Evolutionary conservation across 2,888 invertebrate genomes (phyloP), one percentile per base, ranked within the genome.

Genomic region (Drosophila testacea): DNA sequence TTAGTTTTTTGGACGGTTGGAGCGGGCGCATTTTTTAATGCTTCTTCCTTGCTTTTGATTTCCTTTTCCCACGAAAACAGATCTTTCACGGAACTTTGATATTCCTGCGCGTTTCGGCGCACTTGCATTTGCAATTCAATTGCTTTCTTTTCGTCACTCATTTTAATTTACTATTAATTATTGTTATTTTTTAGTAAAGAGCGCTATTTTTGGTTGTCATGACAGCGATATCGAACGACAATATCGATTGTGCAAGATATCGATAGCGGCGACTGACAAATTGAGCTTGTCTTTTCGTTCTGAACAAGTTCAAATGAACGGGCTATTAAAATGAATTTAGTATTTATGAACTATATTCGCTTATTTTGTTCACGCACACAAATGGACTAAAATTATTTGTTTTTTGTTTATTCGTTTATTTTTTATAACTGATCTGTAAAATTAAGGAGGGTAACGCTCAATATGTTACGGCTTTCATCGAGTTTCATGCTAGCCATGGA

Each of bases 81-180:
- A 48, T 92, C 91, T 30, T 86, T 90, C 0, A 92, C 71, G 7
- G 86, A 79, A 42, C 66, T 90, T 47, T 88, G 87, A 16, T 90
- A 72, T 9, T 90, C 91, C 7, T 82, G 83, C 6, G 91, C 89
- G 54, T 90, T 91, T 36, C 87, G 84, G 51, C 92, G 89, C 81
- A 93, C 81, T 91, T 94, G 83, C 84, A 93, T 93, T 90, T 92
- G 93, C 39, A 90, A 48, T 62, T 91, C 87, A 28, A 90, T 71
- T n/a, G 89, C 79, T 60, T 89, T 89, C 13, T 86, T 72, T 41
- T 73, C 66, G 7, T 77, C 50, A 32, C 73, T 75, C 83, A 83
- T 83, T 63, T 46, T 75, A 47, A 47, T 36, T 42, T 59, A 44
- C 9, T 39, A 52, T 51, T 1, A 22, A 22, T 22, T 22, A 57